A percentile compares a stretch with the other conserved stretches of the same genome.
Evolutionary conservation across 1,140 invertebrate species (phyloP).

Genomic region (Eciton burchellii): DNA sequence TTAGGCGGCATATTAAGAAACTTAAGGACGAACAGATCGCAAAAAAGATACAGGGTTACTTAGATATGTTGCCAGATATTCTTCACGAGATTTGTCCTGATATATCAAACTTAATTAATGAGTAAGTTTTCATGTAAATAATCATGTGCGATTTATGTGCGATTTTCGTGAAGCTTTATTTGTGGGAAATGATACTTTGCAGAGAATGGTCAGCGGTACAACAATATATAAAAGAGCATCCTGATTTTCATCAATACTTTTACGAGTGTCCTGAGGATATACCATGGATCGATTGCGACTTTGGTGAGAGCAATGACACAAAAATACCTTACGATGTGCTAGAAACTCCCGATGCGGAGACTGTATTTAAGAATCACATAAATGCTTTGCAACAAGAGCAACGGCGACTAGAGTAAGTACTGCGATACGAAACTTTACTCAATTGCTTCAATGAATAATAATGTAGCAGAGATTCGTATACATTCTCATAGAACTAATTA

Average conservation of each 20-base stretch:
- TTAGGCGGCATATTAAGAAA: constrained; percentile 93
- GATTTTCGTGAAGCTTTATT: neutral
- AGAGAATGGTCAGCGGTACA: constrained; percentile 96
- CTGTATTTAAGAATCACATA: constrained; percentile 95
- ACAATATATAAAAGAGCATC: constrained; percentile 93
- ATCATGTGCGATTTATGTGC: neutral
- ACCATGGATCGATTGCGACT: constrained; percentile 92
- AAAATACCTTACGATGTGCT: constrained; percentile 96
- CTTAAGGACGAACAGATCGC: constrained; percentile 94
- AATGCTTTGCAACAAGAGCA: constrained; percentile 96
- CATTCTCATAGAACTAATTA: constrained; percentile 15
- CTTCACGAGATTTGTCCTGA: constrained; percentile 94
- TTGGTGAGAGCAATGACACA: constrained; percentile 88
- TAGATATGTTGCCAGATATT: constrained; percentile 92
- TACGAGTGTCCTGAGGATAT: constrained; percentile 92
- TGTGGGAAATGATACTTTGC: constrained; percentile 67
- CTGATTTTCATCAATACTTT: constrained; percentile 96
- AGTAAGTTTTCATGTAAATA: constrained; percentile 84
- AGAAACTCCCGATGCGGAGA: constrained; percentile 95
- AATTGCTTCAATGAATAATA: constrained; percentile 24
- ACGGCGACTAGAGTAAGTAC: constrained; percentile 94
- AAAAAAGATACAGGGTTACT: constrained; percentile 92
- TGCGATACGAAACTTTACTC: neutral
- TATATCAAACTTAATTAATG: constrained; percentile 90
- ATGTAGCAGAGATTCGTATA: constrained; percentile 1